A percentile compares a stretch with the other conserved stretches of the same genome.
Evolutionary conservation across 2,113 vertebrate genomes (phyloP).

Genomic region (Bubalus kerabau): DNA sequence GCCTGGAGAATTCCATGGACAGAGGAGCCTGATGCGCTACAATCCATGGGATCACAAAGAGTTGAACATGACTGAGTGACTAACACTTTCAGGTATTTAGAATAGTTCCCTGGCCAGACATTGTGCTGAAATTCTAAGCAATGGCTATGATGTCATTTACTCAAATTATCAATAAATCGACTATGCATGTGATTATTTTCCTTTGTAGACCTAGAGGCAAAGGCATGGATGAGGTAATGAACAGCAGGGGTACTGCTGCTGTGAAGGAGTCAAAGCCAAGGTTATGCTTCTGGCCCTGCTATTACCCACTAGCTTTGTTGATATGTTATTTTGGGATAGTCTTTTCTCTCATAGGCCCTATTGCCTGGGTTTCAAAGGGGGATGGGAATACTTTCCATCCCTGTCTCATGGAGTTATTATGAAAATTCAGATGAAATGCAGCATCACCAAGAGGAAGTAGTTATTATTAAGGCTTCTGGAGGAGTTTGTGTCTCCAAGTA

Average conservation of each 20-base stretch:
- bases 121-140: conserved; percentile 36
- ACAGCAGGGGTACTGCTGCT: neutral
- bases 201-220: neutral
- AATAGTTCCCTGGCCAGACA: neutral
- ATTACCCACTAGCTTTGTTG: neutral
- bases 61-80: neutral
- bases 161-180: conserved; percentile 3
- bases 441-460: neutral
- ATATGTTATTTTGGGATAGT: neutral
- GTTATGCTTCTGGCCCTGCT: neutral
- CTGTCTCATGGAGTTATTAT: neutral
- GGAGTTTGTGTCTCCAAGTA: neutral
- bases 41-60: neutral
- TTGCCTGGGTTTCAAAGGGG: neutral
- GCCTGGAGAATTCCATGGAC: neutral
- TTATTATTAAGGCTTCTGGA: conserved; percentile 5
- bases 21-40: neutral
- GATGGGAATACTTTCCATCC: neutral
- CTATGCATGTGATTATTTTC: neutral
- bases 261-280: neutral
- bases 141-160: neutral
- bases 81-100: neutral
- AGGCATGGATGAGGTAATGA: neutral
- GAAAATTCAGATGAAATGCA: neutral
- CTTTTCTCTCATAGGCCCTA: neutral